phyloP scores from a whole-genome alignment of 53 echinoderm and acorn worm species.

The Henricia sp. region DNA sequence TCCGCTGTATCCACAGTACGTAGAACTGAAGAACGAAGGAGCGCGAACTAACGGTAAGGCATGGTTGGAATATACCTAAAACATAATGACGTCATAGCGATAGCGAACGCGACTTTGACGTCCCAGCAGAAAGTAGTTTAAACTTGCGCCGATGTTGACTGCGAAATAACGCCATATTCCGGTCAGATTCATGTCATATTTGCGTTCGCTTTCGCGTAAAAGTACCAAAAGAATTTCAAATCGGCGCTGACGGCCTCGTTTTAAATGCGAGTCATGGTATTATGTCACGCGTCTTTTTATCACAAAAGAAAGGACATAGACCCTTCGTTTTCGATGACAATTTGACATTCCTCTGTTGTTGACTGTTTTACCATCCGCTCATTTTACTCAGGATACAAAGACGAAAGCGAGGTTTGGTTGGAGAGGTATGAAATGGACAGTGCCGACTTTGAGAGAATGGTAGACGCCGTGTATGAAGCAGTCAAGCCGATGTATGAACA shows the following conservation, averaged over 20 bases:
- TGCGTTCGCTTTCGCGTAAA: no score
- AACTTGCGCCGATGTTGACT: no score
- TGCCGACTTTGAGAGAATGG: constrained; percentile 51
- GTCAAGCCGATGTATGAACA: constrained; percentile 74
- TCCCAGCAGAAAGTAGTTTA: no score
- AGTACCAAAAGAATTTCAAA: no score
- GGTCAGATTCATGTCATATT: no score
- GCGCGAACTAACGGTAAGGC: constrained; percentile 65
- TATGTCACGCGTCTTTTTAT: no score
- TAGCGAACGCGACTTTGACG: no score
- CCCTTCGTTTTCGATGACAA: background rate
- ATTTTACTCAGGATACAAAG: constrained; percentile 59
- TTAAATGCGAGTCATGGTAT: no score
- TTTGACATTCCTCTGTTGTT: background rate
- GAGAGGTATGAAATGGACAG: constrained; percentile 70
- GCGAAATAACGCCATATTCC: no score
- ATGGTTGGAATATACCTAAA: background rate
- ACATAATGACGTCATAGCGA: background rate
- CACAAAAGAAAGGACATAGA: no score
- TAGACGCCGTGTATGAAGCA: constrained; percentile 58
- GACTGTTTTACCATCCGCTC: background rate
- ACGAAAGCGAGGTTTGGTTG: constrained; percentile 57
- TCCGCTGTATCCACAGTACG: constrained; percentile 67
- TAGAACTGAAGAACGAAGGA: constrained; percentile 66
- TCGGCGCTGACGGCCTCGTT: no score